Conservation (phyloP, 2,113 vertebrate genomes). For the Halcyon malimbica region DNA sequence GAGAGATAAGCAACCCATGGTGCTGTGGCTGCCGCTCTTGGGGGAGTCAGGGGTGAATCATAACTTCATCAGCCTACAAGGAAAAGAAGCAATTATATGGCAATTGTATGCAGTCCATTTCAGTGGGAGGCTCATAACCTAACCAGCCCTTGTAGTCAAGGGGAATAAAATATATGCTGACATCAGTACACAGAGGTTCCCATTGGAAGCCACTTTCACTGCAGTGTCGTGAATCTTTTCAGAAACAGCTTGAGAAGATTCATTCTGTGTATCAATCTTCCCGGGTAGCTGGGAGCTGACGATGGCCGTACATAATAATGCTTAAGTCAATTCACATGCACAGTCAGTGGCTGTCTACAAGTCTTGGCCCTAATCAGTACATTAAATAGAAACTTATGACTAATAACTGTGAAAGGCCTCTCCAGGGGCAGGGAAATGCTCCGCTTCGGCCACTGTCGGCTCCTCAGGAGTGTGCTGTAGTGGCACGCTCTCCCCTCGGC, state of each 20-base stretch:
- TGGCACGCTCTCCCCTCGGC: background rate
- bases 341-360: conserved; percentile 25
- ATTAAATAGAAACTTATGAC: conserved; percentile 47
- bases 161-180: conserved; percentile 64
- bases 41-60: conserved; percentile 1
- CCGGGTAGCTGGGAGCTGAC: conserved; percentile 30
- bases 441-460: background rate
- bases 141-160: conserved; percentile 50
- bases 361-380: conserved; percentile 49
- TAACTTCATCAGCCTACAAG: conserved; percentile 32
- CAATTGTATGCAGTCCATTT: conserved; percentile 23
- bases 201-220: conserved; percentile 60
- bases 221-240: conserved; percentile 68
- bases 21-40: background rate
- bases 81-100: conserved; percentile 17
- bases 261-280: conserved; percentile 58
- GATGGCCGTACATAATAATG: conserved; percentile 46
- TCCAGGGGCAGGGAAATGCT: background rate
- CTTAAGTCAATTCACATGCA: conserved; percentile 48
- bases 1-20: background rate
- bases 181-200: conserved; percentile 58
- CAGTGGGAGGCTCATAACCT: conserved; percentile 49
- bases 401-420: conserved; percentile 31
- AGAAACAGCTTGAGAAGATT: conserved; percentile 69
- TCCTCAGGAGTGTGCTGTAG: background rate